These are phyloP conservation scores for Galagoides demidoff DNA, from an alignment of 2,797 vertebrate genomes.

Conservation along the genomic window DNA sequence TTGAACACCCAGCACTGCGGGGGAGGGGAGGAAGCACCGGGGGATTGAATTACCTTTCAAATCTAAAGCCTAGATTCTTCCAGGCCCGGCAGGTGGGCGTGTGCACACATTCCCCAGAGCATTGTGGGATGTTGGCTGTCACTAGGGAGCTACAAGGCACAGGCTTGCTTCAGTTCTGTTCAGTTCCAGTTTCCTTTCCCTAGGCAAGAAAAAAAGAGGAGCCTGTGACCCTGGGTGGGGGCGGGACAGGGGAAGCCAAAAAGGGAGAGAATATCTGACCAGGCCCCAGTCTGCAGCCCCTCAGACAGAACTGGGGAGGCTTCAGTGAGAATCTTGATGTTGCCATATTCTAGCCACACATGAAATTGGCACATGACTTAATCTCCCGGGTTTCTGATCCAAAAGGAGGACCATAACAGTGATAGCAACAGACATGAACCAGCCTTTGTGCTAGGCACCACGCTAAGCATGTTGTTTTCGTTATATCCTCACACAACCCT, in stretches of 20 bases:
- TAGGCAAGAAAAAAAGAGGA: neutral
- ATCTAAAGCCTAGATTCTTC: conserved; percentile 62
- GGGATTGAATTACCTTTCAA: conserved; percentile 64
- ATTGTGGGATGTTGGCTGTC: conserved; percentile 58
- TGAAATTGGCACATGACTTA: neutral
- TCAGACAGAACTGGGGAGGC: neutral
- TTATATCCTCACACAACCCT: neutral
- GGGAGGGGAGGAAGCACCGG: neutral
- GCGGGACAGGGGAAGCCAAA: too few relatives aligned
- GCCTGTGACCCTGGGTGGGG: too few relatives aligned
- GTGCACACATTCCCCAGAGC: conserved; percentile 39
- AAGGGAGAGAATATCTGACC: neutral
- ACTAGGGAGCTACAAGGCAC: neutral
- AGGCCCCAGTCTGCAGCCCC: neutral
- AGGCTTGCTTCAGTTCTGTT: neutral
- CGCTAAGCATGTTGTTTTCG: neutral
- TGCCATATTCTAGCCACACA: neutral
- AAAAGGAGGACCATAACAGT: neutral
- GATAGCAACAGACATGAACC: neutral
- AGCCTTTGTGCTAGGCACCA: neutral
- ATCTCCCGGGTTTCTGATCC: neutral
- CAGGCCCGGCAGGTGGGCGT: conserved; percentile 47
- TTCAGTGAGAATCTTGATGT: neutral
- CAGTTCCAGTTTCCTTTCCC: neutral
- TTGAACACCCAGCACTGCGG: neutral